These are phyloP conservation scores for Glaucomys volans DNA, from an alignment of 2,113 vertebrate species.

Conservation along the genomic window DNA sequence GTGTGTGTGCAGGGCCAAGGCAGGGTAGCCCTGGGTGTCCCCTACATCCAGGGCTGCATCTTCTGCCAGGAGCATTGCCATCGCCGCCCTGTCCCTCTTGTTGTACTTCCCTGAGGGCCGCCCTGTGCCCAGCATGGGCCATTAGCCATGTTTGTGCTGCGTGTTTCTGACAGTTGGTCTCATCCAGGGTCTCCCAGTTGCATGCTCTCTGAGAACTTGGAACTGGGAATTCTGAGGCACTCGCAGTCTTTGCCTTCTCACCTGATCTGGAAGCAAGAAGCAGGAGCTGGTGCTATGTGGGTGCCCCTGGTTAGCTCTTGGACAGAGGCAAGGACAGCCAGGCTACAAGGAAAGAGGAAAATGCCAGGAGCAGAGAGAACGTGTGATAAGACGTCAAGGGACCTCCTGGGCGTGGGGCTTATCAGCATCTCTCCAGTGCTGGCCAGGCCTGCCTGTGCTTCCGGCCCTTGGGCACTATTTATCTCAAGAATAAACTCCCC, in stretches of 20 bases:
- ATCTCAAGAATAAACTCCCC: background rate
- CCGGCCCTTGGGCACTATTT: background rate
- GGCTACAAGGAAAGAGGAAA: background rate
- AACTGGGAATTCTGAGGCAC: too few species aligned
- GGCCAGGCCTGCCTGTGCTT: background rate
- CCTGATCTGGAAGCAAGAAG: background rate
- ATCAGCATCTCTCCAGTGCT: background rate
- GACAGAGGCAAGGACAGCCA: background rate
- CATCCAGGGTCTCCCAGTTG: too few species aligned
- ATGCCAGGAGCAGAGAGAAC: background rate
- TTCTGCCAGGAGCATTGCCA: background rate
- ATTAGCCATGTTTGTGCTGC: rapidly evolving
- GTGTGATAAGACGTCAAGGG: background rate
- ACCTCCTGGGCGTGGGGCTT: background rate
- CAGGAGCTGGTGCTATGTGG: background rate
- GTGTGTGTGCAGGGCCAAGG: background rate
- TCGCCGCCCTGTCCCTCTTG: rapidly evolving
- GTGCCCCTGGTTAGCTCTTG: background rate
- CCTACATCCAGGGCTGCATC: background rate
- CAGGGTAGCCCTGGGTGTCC: rapidly evolving
- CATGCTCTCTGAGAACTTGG: too few species aligned
- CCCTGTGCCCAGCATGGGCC: rapidly evolving
- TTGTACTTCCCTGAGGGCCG: background rate
- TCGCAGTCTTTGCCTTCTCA: too few species aligned
- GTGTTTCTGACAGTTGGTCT: rapidly evolving